phyloP scores from a whole-genome alignment of 2,113 vertebrate species.

The Nycticebus coucang region DNA sequence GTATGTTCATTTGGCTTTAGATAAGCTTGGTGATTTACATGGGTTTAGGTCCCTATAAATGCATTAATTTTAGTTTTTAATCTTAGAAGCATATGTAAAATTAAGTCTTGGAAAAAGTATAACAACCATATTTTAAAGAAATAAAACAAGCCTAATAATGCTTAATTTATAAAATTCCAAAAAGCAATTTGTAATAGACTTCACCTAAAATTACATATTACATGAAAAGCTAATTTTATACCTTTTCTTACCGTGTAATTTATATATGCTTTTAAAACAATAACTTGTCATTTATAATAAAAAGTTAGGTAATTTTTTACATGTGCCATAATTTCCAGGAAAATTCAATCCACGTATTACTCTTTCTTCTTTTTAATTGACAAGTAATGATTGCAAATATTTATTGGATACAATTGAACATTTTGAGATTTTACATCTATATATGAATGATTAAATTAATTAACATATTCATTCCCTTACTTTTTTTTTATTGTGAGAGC shows the following conservation, averaged over 20 bases:
- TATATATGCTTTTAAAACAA: background rate
- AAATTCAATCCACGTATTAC: background rate
- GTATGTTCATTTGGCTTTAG: background rate
- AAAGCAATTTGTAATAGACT: background rate
- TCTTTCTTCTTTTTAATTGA: background rate
- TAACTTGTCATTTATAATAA: background rate
- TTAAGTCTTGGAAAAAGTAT: background rate
- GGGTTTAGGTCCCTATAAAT: background rate
- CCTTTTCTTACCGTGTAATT: background rate
- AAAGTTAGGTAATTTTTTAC: background rate
- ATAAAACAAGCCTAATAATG: background rate
- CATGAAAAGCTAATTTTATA: background rate
- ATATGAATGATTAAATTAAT: background rate
- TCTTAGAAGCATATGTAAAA: background rate
- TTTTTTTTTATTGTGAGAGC: background rate
- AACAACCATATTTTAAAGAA: background rate
- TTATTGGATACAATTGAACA: background rate
- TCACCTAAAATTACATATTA: constrained; percentile 4
- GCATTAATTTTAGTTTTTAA: background rate
- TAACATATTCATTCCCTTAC: background rate
- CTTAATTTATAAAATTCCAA: background rate
- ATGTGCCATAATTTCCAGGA: background rate
- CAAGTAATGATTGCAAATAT: background rate
- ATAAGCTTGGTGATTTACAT: background rate
- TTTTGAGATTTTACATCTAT: background rate